Base-by-base conservation (phyloP, 2,797 vertebrate species). In the Lutjanus campechanus region DNA sequence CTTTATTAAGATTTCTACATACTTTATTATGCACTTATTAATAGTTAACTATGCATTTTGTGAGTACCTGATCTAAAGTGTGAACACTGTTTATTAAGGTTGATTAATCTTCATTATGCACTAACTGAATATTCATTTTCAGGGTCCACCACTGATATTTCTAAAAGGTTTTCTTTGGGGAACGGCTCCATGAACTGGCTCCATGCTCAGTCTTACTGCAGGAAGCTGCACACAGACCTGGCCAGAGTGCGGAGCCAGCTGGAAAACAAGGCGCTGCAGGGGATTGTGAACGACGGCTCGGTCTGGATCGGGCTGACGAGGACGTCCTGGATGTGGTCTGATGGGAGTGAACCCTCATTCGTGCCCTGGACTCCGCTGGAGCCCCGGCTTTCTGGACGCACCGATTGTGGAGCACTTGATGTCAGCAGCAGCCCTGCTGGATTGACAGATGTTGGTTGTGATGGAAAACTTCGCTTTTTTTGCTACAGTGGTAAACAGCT, bases 321-420 rank as follows among this genome's bases (percentile, higher is more conserved):
- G 55, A 12, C 1, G 58, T 6, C 7, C 51, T 88, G 83, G 86
- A 11, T 1, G 55, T 88, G 83, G 86, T 79, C 77, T 4, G 79
- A 85, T 4, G 64, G 68, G 7, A 56, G 11, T 0, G 20, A 76
- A 5, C 0, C 67, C 19, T 53, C 71, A 0, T 82, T 73, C 56
- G 1, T 3, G 7, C 77, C 77, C 41, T 85, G 79, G 79, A 16
- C 1, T 0, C 8, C 6, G 0, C 0, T 0, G 0, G 0, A 6
- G 8, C 17, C 19, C 16, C 5, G 2, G 8, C 0, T 7, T 0
- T 0, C 0, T 0, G 22, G 11, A 29, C 1, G 1, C 0, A 0
- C 29, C 0, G 12, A 64, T 2, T 80, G 77, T 5, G 46, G 11
- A 5, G 5, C 8, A 1, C 41, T 84, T 1, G 5, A 19, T 0